Base-by-base conservation (phyloP, 2,797 vertebrate species). In the Salmo trutta region DNA sequence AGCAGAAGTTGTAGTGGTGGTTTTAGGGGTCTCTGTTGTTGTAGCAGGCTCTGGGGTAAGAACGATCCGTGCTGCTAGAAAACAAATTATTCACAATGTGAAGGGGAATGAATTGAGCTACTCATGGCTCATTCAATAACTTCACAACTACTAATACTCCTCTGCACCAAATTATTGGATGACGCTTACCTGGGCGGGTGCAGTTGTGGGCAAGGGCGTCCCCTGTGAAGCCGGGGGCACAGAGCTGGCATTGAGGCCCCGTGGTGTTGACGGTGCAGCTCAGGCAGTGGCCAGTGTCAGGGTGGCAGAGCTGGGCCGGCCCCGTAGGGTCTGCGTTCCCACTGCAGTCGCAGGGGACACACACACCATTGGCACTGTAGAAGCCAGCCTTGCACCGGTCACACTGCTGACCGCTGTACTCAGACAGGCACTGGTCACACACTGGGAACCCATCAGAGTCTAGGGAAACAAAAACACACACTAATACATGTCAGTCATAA, bases 201-300 rank as follows among this genome's bases (percentile, higher is more conserved):
- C 97, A 99, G 91, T 94, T 96, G 65, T 92, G 93, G 14, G 91
- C 91, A 31, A 80, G 84, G 0, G 90, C 90, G 1, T 95, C 93
- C 65, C 90, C 94, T 0, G 29, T 14, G 62, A 95, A 97, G 62
- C 96, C 97, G 0, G 92, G 88, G 27, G 93, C 88, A 3, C 97
- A 99, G 19, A 88, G 86, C 82, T 98, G 93, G 41, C 97, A 99
- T 75, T 84, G 90, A 21, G 88, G 78, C 2, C 97, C 97, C 0
- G 92, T 76, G 0, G 97, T 97, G 92, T 95, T 93, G 90, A 96
- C 94, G 73, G 93, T 90, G 76, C 97, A 98, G 71, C 67, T 86
- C 8, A 97, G 79, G 88, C 97, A 99, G 82, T 91, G 91, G 0
- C 97, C 97, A 0, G 90, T 97, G 47, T 96, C 94, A 0, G 95